Conservation (phyloP, 2,888 invertebrate species). For the Phengaris alcon region DNA sequence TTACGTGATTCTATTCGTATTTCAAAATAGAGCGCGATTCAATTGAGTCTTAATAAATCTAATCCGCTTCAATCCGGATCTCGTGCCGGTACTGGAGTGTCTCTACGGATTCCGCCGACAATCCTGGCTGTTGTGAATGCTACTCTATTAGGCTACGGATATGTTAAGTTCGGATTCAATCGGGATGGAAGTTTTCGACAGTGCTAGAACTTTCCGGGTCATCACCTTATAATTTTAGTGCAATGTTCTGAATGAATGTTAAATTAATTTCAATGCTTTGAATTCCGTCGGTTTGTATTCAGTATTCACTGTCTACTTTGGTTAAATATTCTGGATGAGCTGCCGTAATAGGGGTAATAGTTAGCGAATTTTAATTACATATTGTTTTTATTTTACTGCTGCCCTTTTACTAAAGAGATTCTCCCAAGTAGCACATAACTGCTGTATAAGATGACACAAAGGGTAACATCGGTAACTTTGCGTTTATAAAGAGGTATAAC, state of each 20-base stretch:
- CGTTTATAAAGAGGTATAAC: too few species aligned
- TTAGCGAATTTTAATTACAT: too few species aligned
- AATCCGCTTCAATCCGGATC: slow-evolving; percentile 44
- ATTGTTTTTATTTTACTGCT: too few species aligned
- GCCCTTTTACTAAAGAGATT: too few species aligned
- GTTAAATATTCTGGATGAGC: not conserved
- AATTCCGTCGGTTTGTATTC: slow-evolving; percentile 9
- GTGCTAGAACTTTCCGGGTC: slow-evolving; percentile 37
- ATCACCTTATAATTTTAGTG: slow-evolving; percentile 26
- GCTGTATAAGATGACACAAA: too few species aligned
- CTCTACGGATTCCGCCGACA: slow-evolving; percentile 43
- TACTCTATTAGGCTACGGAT: slow-evolving; percentile 45
- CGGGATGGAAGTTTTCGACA: slow-evolving; percentile 35
- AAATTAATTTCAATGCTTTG: slow-evolving; percentile 15
- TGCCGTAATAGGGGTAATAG: too few species aligned
- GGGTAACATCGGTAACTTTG: too few species aligned
- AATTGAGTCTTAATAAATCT: slow-evolving; percentile 44
- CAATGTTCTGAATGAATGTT: slow-evolving; percentile 14
- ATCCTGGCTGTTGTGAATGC: slow-evolving; percentile 49
- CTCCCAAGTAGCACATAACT: too few species aligned
- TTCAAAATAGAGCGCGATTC: slow-evolving; percentile 32
- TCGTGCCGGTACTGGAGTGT: slow-evolving; percentile 38
- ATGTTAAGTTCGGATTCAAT: slow-evolving; percentile 43
- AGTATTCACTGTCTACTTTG: not conserved
- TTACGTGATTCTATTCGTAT: slow-evolving; percentile 28